Conservation (phyloP, 1,140 invertebrate genomes). For the Reticulitermes speratus region DNA sequence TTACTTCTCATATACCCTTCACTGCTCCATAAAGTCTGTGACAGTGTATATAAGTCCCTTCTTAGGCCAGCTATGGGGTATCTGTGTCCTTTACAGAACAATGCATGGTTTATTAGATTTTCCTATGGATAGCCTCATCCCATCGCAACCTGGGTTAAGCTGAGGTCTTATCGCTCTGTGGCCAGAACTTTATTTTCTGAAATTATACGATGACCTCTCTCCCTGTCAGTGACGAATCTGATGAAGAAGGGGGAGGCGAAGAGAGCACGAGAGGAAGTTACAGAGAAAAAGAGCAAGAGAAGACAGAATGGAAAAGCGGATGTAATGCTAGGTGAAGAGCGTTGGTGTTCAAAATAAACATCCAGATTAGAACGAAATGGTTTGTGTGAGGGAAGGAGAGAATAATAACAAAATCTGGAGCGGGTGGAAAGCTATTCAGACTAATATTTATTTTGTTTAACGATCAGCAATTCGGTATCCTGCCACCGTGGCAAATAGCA, state of each 20-base stretch:
- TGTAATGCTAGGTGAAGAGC: not conserved
- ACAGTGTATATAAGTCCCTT: not conserved
- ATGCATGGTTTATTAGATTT: conserved; percentile 4
- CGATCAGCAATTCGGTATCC: too few relatives aligned
- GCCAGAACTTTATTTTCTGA: not conserved
- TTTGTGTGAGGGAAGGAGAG: too few relatives aligned
- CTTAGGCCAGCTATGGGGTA: not conserved
- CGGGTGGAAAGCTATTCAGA: too few relatives aligned
- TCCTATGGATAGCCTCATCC: not conserved
- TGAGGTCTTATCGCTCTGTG: not conserved
- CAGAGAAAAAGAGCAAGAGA: too few relatives aligned
- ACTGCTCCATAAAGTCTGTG: not conserved
- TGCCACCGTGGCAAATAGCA: too few relatives aligned
- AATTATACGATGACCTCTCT: not conserved
- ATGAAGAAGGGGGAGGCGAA: not conserved
- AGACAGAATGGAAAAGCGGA: not conserved
- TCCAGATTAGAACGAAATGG: not conserved
- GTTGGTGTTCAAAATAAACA: not conserved
- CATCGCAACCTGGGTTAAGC: conserved; percentile 4
- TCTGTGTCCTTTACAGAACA: not conserved
- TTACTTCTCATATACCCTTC: not conserved
- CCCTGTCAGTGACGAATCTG: not conserved
- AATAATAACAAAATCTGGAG: too few relatives aligned
- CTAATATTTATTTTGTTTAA: too few relatives aligned
- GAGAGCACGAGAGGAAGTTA: too few relatives aligned